These are phyloP conservation scores for Spinus olivaceus DNA, from an alignment of 2,797 vertebrate species.

Conservation along the genomic window DNA sequence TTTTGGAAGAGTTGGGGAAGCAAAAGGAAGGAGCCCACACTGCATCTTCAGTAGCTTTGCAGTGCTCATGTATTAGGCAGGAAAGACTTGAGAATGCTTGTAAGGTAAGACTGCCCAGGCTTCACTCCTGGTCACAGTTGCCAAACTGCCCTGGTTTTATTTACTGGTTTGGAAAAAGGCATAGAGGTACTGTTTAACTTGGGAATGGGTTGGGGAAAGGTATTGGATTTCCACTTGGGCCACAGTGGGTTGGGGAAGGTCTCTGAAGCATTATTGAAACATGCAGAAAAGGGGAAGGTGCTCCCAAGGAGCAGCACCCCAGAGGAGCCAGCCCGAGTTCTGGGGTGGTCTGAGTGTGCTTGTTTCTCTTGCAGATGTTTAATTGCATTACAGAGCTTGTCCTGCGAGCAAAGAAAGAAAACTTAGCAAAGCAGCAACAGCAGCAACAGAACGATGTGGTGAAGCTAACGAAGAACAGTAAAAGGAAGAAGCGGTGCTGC, in stretches of 20 bases:
- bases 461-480: conserved; percentile 97
- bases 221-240: neutral
- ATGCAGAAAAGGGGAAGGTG: neutral
- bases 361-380: conserved; percentile 88
- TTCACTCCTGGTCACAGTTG: neutral
- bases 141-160: neutral
- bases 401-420: conserved; percentile 96
- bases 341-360: neutral
- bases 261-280: neutral
- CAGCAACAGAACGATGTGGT: conserved; percentile 98
- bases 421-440: conserved; percentile 95
- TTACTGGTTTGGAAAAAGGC: neutral
- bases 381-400: conserved; percentile 99
- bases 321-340: neutral
- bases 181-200: neutral
- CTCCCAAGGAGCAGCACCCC: neutral
- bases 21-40: rapidly evolving
- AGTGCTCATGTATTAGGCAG: neutral
- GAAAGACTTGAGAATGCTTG: neutral
- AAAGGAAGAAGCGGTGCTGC: conserved; percentile 98
- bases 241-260: neutral
- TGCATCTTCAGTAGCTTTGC: neutral
- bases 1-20: neutral
- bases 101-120: neutral
- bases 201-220: neutral